Evolutionary conservation across 2,113 vertebrate genomes (phyloP), one percentile per base, ranked within the genome.

Genomic region (Ictidomys tridecemlineatus): DNA sequence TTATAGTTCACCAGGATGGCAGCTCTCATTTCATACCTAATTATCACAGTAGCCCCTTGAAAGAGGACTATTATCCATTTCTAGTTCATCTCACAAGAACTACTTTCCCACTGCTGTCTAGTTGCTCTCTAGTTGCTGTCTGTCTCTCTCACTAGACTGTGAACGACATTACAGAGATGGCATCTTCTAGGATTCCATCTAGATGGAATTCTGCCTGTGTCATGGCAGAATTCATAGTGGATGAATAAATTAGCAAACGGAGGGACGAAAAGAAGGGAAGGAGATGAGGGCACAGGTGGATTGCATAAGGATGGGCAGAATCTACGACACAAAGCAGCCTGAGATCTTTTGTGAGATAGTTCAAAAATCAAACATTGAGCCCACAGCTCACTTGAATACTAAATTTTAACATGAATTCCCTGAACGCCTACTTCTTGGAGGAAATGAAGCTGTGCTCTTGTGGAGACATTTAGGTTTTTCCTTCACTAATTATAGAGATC

Each of bases 231-330:
- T 30, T 77, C n/a, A 61, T 24, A 45, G 24, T 37, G 5, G 20
- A 76, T 28, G 13, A 51, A 76, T 34, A 63, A 82, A 74, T 22
- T 18, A 73, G 34, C 11, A 45, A 30, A 51, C 16, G 26, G 9
- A 82, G 12, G 4, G 11, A 92, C 12, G 4, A 42, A 28, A n/a
- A 16, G 24, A 30, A 28, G 17, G 7, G 4, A 39, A 42, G 12
- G 51, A 56, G 11, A 12, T 4, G 6, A 1, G 1, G 3, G 77
- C 12, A 8, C 2, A 28, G 22, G 72, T 17, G 70, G 14, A 4
- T 16, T 74, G 0, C 8, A 11, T 30, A 53, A 56, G 1, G 51
- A 48, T 17, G 14, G 14, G 58, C 4, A 89, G 32, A 11, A 86
- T 3, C 14, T 78, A 70, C 48, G 28, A 13, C 45, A 45, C 32